phyloP scores from a whole-genome alignment of 2,797 vertebrate species.

The Apogon talboti region DNA sequence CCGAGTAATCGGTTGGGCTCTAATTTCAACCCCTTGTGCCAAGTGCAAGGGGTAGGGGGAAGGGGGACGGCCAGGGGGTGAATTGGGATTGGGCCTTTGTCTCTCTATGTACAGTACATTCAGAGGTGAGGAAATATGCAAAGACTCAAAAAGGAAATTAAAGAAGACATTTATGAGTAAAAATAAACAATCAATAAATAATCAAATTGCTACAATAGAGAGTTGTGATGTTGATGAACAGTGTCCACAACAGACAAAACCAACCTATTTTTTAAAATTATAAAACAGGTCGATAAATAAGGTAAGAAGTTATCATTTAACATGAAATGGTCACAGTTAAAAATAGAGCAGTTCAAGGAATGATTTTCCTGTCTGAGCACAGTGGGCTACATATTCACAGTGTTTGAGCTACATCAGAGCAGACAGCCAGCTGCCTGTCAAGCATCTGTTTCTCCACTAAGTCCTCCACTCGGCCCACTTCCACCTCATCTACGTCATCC shows the following conservation, averaged over 20 bases:
- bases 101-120: slow-evolving; percentile 8
- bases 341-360: slow-evolving; percentile 10
- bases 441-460: slow-evolving; percentile 87
- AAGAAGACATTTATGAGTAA: neutral
- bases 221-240: neutral
- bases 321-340: slow-evolving; percentile 17
- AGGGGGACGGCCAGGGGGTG: too few species aligned
- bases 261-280: neutral
- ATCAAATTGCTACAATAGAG: slow-evolving; percentile 18
- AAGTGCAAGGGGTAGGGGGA: too few species aligned
- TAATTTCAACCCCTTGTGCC: too few species aligned
- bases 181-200: neutral
- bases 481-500: slow-evolving; percentile 94
- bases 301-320: slow-evolving; percentile 1
- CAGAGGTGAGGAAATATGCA: slow-evolving; percentile 13
- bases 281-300: slow-evolving; percentile 49
- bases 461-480: slow-evolving; percentile 88
- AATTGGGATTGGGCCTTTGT: too few species aligned
- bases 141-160: slow-evolving; percentile 7
- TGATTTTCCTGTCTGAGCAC: neutral
- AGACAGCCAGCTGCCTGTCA: slow-evolving; percentile 71
- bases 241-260: neutral
- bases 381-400: slow-evolving; percentile 31
- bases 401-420: slow-evolving; percentile 55
- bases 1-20: too few species aligned